phyloP scores from a whole-genome alignment of 1,140 invertebrate genomes.

The Leptopilina clavipes region DNA sequence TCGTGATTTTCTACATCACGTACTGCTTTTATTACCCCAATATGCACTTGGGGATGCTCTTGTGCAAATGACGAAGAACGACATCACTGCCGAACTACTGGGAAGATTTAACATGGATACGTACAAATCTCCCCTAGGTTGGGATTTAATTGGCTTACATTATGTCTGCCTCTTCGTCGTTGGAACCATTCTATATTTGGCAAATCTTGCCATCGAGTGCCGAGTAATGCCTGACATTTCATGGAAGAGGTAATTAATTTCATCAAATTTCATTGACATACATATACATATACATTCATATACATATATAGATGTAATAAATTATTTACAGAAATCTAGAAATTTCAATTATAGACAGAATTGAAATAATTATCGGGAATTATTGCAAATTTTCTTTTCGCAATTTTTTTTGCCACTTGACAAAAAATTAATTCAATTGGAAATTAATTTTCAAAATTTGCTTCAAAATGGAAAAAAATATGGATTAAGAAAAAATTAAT shows the following conservation, averaged over 20 bases:
- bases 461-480: no score
- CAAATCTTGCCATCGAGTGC: slow-evolving; percentile 79
- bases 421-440: no score
- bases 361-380: no score
- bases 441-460: no score
- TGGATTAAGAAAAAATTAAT: no score
- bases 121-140: slow-evolving; percentile 77
- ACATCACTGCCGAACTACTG: slow-evolving; percentile 76
- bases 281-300: no score
- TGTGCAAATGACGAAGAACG: slow-evolving; percentile 80
- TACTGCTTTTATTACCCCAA: slow-evolving; percentile 79
- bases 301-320: no score
- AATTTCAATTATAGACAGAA: no score
- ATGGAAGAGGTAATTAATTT: slow-evolving; percentile 60
- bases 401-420: no score
- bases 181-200: slow-evolving; percentile 71
- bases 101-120: slow-evolving; percentile 80
- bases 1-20: slow-evolving; percentile 77
- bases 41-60: slow-evolving; percentile 80
- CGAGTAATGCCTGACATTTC: slow-evolving; percentile 66
- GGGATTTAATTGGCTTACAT: slow-evolving; percentile 76
- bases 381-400: no score
- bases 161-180: slow-evolving; percentile 73
- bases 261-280: slow-evolving; percentile 3
- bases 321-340: no score